Percentiles rank a stretch among this genome's conserved stretches.
phyloP scores from a whole-genome alignment of 92 coral and sea anemone species.

The Palythoa caribaeorum region DNA sequence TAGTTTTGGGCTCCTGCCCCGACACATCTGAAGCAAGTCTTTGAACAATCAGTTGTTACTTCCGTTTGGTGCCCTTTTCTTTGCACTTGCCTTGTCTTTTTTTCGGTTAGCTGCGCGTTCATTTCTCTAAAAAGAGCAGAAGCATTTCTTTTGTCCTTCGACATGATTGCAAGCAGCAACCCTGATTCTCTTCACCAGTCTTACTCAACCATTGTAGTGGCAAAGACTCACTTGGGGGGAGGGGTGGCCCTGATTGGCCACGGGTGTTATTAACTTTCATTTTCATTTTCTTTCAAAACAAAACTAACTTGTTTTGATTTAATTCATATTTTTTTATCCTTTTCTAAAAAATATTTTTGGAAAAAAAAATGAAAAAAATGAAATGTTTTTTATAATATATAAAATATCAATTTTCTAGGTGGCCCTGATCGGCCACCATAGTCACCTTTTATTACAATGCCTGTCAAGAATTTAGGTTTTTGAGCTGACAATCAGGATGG shows the following conservation, averaged over 20 bases:
- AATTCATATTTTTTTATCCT: too few species aligned
- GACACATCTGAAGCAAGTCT: too few species aligned
- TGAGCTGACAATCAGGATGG: too few species aligned
- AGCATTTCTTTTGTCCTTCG: slow-evolving; percentile 22
- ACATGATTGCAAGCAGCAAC: neutral
- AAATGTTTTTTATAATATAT: too few species aligned
- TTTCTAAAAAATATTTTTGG: too few species aligned
- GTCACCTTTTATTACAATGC: too few species aligned
- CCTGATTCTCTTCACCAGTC: neutral
- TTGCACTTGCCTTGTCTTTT: slow-evolving; percentile 25
- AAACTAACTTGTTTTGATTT: neutral
- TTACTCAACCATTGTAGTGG: too few species aligned
- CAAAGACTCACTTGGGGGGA: slow-evolving; percentile 12
- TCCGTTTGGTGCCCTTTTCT: slow-evolving; percentile 6
- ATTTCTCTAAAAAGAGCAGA: slow-evolving; percentile 3
- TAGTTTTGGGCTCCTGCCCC: too few species aligned
- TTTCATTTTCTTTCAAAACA: neutral
- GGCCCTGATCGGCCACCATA: too few species aligned
- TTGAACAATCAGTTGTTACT: neutral
- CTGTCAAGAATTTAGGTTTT: too few species aligned
- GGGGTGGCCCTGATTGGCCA: slow-evolving; percentile 15
- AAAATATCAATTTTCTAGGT: too few species aligned
- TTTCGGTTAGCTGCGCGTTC: neutral
- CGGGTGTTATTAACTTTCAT: neutral
- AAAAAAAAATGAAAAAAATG: too few species aligned